phyloP scores from a whole-genome alignment of 2,797 vertebrate genomes.

The Chloroceryle amazona region DNA sequence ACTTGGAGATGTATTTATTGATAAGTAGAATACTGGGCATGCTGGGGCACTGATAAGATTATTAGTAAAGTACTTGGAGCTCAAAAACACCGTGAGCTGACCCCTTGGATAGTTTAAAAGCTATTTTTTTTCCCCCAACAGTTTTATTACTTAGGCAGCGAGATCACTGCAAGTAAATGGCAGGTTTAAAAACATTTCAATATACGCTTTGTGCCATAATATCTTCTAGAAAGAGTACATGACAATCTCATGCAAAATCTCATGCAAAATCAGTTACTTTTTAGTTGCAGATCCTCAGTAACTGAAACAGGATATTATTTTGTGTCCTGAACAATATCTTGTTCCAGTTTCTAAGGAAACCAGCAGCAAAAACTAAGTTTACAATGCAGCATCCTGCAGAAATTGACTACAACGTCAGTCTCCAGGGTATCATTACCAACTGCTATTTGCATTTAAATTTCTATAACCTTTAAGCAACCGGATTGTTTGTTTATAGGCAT shows the following conservation, averaged over 20 bases:
- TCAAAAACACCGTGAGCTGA: background rate
- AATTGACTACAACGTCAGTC: constrained; percentile 72
- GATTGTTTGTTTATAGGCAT: constrained; percentile 73
- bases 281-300: constrained; percentile 75
- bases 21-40: background rate
- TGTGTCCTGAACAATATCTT: constrained; percentile 78
- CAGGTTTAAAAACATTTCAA: constrained; percentile 40
- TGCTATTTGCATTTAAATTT: constrained; percentile 81
- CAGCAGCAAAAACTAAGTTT: constrained; percentile 77
- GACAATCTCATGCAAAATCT: constrained; percentile 47
- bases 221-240: constrained; percentile 51
- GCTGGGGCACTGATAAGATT: background rate
- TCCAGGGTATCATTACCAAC: constrained; percentile 76
- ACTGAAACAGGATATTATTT: constrained; percentile 81
- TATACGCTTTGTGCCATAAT: constrained; percentile 1
- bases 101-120: constrained; percentile 9
- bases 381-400: constrained; percentile 76
- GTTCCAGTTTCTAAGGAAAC: constrained; percentile 85
- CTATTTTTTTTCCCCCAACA: background rate
- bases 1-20: background rate
- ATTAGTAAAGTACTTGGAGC: background rate
- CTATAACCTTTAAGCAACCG: constrained; percentile 79
- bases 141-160: constrained; percentile 32
- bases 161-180: constrained; percentile 61
- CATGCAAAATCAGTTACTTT: constrained; percentile 80